A percentile compares a stretch with the other conserved stretches of the same genome.
Conservation (phyloP, 2,888 invertebrate genomes). For the Oithona nana region DNA sequence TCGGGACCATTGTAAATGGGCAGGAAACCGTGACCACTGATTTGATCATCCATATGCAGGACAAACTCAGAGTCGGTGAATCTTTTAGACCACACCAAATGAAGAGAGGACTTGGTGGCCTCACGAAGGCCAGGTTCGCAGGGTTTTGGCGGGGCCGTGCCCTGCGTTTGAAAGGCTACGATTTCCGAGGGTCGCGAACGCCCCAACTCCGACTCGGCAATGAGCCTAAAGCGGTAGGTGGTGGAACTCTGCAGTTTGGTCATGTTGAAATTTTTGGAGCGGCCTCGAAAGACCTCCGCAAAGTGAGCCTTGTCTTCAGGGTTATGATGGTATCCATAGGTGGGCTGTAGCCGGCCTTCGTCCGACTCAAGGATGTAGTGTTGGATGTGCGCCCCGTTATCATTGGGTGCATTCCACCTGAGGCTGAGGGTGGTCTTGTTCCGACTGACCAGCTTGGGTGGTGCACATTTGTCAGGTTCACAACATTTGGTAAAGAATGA, state of each 20-base stretch:
- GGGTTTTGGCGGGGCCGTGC: slow-evolving; percentile 58
- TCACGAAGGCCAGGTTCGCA: slow-evolving; percentile 48
- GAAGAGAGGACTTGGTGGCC: slow-evolving; percentile 42
- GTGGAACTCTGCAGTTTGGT: slow-evolving; percentile 57
- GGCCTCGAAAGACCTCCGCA: slow-evolving; percentile 49
- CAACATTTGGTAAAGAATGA: slow-evolving; percentile 61
- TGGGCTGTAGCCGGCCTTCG: slow-evolving; percentile 26
- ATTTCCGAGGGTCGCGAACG: slow-evolving; percentile 24
- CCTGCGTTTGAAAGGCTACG: slow-evolving; percentile 42
- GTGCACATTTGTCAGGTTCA: slow-evolving; percentile 50
- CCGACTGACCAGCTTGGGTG: slow-evolving; percentile 49
- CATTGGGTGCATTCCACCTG: slow-evolving; percentile 46
- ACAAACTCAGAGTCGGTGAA: slow-evolving; percentile 59
- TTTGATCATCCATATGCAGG: slow-evolving; percentile 54
- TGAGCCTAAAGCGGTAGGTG: slow-evolving; percentile 49
- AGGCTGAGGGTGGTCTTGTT: slow-evolving; percentile 40
- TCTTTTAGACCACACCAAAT: slow-evolving; percentile 51
- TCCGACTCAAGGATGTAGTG: slow-evolving; percentile 60
- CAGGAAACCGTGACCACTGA: slow-evolving; percentile 53
- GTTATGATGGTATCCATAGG: background rate
- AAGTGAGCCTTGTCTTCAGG: background rate
- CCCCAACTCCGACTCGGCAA: slow-evolving; percentile 12
- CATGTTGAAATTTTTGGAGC: slow-evolving; percentile 52
- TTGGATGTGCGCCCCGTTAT: slow-evolving; percentile 58
- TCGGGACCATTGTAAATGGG: slow-evolving; percentile 60